Evolutionary conservation across 2,113 vertebrate genomes (phyloP), one percentile per base, ranked within the genome.

Genomic region (Seriola dumerili): DNA sequence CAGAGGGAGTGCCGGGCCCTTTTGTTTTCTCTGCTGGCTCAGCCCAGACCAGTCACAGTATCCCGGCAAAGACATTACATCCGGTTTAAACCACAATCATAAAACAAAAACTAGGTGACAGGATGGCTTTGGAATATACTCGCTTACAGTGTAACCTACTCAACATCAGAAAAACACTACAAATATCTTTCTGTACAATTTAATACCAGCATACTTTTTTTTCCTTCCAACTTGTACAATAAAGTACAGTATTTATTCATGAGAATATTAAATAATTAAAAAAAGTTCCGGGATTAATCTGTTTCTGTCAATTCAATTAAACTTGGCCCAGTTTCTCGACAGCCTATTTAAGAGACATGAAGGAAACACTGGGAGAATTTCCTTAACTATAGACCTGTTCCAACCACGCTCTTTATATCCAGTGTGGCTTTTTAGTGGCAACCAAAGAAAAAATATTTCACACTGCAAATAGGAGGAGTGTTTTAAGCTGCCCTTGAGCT

Each of bases 401-500:
- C 11, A 59, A 16, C 23, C 23, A 25, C 5, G 8, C 52, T 32
- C 81, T 86, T 64, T 72, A 63, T 38, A 68, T 78, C 66, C 1
- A 8, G 8, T 71, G 34, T 42, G 25, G 36, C 63, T 50, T 80
- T 76, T 84, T 40, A 85, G 34, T 57, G 19, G 69, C 50, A 48
- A 76, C 44, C 44, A 54, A 75, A 73, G 8, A 88, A 64, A 72
- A 73, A 46, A 44, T 58, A 75, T 66, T 84, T 76, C 76, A 74
- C 29, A 54, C 29, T 36, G 67, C 52, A 89, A 72, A 77, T 58
- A 72, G 68, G 16, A 29, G 48, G 80, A 77, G 68, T 77, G 71
- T 76, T 92, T 76, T 66, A 75, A 78, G 52, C 64, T 89, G 76
- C 82, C 81, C 82, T 70, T 66, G 57, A 90, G 85, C 77, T 85